A percentile compares a stretch with the other conserved stretches of the same genome.
Evolutionary conservation across 2,113 vertebrate species (phyloP).

Genomic region (Eulacestoma nigropectus): DNA sequence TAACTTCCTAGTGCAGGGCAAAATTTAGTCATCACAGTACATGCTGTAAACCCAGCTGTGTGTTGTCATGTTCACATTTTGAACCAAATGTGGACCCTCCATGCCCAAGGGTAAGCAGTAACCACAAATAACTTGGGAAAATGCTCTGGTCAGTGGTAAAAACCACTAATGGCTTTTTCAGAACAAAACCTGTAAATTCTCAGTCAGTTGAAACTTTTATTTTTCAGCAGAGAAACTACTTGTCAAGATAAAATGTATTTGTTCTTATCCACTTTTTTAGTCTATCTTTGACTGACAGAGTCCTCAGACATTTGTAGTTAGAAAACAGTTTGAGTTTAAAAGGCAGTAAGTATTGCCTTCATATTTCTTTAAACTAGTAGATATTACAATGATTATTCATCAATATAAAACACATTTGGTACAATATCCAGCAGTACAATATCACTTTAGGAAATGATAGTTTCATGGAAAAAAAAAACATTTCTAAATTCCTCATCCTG

Average conservation of each 20-base stretch:
- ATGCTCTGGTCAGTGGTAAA: background rate
- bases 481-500: background rate
- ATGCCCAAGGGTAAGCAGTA: background rate
- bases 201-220: background rate
- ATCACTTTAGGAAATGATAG: background rate
- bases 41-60: background rate
- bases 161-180: background rate
- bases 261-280: background rate
- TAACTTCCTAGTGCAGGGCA: background rate
- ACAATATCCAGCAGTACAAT: background rate
- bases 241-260: background rate
- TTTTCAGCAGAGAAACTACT: background rate
- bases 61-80: background rate
- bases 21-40: background rate
- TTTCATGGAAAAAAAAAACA: background rate
- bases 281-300: background rate
- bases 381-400: background rate
- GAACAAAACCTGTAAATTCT: background rate
- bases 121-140: background rate
- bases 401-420: background rate
- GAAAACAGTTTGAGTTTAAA: background rate
- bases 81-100: background rate
- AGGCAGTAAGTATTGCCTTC: background rate
- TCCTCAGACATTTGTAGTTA: background rate
- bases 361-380: background rate